Base-by-base conservation (phyloP, 1,140 invertebrate species). In the Scaptomyza montana region DNA sequence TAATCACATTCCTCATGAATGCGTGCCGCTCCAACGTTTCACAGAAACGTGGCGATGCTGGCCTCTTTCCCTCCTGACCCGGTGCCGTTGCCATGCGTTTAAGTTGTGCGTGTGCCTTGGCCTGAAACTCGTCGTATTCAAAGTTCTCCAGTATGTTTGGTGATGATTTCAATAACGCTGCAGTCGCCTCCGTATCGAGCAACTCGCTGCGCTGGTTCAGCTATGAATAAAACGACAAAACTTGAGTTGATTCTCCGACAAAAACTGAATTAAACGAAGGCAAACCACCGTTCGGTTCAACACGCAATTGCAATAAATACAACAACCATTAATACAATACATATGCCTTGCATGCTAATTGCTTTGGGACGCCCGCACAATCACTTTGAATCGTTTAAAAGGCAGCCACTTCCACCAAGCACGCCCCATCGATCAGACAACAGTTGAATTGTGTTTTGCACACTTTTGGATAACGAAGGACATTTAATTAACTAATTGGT, bases 81-180 rank as follows among this genome's bases (percentile, higher is more conserved):
- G 36, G 60, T 45, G 39, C 21, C 9, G 77, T 80, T n/a, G 79
- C 71, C 89, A 90, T 87, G 0, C 80, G 79, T 47, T 89, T 87
- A 2, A 86, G 67, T 3, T 59, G 67, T n/a, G 9, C 16, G 28
- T 68, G 13, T 19, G 64, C n/a, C 46, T n/a, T 7, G 5, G 43
- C 36, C 19, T 65, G 81, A 5, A 77, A 70, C 30, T 91, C 86
- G 64, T 91, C 90, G 86, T 91, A 91, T 19, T 73, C 43, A 66
- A 82, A 91, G 65, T 91, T 91, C 68, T 91, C 90, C 59, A 91
- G 56, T 56, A 91, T 91, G 39, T 91, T 91, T 0, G 90, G 90
- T 8, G 90, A 91, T 70, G 90, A 91, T 71, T 84, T 91, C 28
- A 91, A 30, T 54, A 91, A 47, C 5, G 73, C 54, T 70, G 78